Base-by-base conservation (phyloP, 30 jellyfish, hydroid and myxozoan species). In the Aurelia sp. region DNA sequence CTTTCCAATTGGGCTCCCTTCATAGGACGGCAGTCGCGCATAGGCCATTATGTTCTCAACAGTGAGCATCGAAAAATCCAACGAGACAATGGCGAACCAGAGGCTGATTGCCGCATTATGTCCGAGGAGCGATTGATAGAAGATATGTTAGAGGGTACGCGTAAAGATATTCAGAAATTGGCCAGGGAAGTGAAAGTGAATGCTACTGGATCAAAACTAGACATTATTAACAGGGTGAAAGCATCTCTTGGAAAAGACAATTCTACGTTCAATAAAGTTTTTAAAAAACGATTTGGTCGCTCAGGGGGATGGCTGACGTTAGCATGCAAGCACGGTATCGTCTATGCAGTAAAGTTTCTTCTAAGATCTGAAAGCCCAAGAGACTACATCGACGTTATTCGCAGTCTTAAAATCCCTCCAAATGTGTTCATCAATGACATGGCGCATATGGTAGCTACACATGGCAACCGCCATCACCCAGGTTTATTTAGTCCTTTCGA, bases 261-360 rank as follows among this genome's bases (percentile, higher is more conserved):
- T 13, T 27, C 47, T 3, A 52, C 37, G 13, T 58, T 85, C 23
- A 85, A 85, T 18, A 85, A 85, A 21, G 53, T 73, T 3, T 73
- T 85, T 22, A 72, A 23, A 63, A 85, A 71, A 55, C 71, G 62
- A 18, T 70, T 50, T 63, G 92, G 92, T 1, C 76, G 73, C 19
- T 83, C 92, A 3, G 92, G 92, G 20, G 92, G 92, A 6, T 83
- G 92, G 92, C 80, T 83, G 8, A 70, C 86, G 3, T 55, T 71
- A 33, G 62, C 92, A 17, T 70, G 92, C 55, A 27, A 37, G 21
- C 87, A 83, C 44, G 87, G 87, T 4, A 55, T 83, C 13, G 60
- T 83, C 3, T 83, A 83, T 57, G 80, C 57, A 3, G 73, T 69
- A 7, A 83, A 83, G 53, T 69, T 69, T 52, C 41, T 83, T 2